Base-by-base conservation (phyloP, 1,140 invertebrate species). In the Sminthurinus signatus region DNA sequence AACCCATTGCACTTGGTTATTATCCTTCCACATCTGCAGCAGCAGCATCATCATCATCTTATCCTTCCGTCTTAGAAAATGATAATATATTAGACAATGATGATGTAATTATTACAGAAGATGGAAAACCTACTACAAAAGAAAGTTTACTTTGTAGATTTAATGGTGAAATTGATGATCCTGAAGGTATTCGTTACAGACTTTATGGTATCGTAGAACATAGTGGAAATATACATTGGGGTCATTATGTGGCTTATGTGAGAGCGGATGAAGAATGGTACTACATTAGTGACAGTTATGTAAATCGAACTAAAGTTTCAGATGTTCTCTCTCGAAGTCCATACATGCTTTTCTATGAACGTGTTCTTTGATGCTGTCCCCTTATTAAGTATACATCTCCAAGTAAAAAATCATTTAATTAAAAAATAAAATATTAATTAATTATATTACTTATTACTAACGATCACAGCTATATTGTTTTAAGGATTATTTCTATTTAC, bases 331-430 rank as follows among this genome's bases (percentile, higher is more conserved):
- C 82, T 67, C 85, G 85, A 42, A 88, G 97, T 78, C 95, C 96
- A n/a, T 99, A 98, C 78, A 80, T 99, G 44, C 81, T 99, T 19
- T 98, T 99, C 77, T 99, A 98, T 77, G 93, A 98, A 79, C 83
- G 91, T 75, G 86, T 92, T 73, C 62, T 62, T 21, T 63, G 65
- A 21, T 60, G 59, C 62, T 64, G 32, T 36, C 5, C n/a, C n/a
- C n/a, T n/a, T n/a, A n/a, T n/a, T n/a, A n/a, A n/a, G n/a, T n/a
- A n/a, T n/a, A n/a, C n/a, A n/a, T n/a, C n/a, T n/a, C n/a, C n/a
- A n/a, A n/a, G n/a, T n/a, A n/a, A n/a, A n/a, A n/a, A n/a, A n/a
- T n/a, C n/a, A n/a, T n/a, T n/a, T n/a, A n/a, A n/a, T n/a, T n/a
- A n/a, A n/a, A n/a, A n/a, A n/a, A n/a, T n/a, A n/a, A n/a, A n/a